Base-by-base conservation (phyloP, 37 sponge, comb jelly and placozoan species). In the Ianthella basta region DNA sequence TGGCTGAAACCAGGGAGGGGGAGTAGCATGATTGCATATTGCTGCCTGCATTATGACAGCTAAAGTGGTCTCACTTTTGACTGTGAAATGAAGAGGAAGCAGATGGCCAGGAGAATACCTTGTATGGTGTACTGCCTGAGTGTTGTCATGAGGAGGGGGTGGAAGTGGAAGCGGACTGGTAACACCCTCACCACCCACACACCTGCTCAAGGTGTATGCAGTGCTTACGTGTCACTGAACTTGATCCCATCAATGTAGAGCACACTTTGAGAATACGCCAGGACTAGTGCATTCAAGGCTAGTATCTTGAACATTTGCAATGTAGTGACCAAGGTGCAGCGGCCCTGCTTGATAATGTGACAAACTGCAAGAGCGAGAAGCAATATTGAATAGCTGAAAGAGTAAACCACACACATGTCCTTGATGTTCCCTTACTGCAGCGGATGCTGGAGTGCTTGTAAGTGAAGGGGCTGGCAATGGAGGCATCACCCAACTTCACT, bases 261-360 rank as follows among this genome's bases (percentile, higher is more conserved):
- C 23, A 95, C 99, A 87, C 97, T 96, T 80, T 98, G 99, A 13
- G 96, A 93, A 85, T 98, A 98, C 4, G 99, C 99, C 53, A 95
- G 69, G 44, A 98, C 91, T 10, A 98, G 91, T 27, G 99, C 99
- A 86, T 96, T 98, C 29, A 98, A 88, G 34, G 99, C 99, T 39
- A 98, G 83, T 67, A 98, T 98, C 95, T 98, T 98, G 82, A 96
- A 98, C 99, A 98, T 98, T 81, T 98, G 99, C 25, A 96, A 88
- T 1, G 97, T 98, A 21, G 99, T 98, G 6, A 98, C 97, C 59
- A 98, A 84, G 1, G 99, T 98, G 35, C 99, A 96, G 24, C 99
- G 90, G 0, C 99, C 99, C 81, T 96, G 95, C 79, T 85, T 90
- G 84, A 97, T 90, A 40, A 97, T 91, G 61, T 95, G 96, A 79